phyloP scores from a whole-genome alignment of 2,113 vertebrate species.

The Cyanoliseus patagonus region DNA sequence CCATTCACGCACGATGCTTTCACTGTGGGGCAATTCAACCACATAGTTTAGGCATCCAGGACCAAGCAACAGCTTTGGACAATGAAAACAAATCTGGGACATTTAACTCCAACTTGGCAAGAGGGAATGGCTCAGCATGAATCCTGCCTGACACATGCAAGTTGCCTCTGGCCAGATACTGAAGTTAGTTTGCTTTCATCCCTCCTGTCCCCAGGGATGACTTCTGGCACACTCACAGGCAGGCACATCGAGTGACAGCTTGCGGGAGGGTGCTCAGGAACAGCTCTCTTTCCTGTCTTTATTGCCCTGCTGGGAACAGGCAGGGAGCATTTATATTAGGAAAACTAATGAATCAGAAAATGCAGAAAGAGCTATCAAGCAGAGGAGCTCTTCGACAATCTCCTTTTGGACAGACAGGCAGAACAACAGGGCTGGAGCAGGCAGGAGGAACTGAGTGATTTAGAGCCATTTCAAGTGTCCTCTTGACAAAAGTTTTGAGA shows the following conservation, averaged over 20 bases:
- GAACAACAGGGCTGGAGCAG: neutral
- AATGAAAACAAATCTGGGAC: neutral
- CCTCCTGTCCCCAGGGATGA: accelerated
- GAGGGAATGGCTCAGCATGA: neutral
- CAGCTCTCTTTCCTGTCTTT: neutral
- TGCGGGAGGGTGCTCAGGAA: neutral
- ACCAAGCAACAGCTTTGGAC: accelerated
- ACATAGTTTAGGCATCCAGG: neutral
- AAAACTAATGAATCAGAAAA: slow-evolving; percentile 19
- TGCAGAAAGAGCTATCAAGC: neutral
- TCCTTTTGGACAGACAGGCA: neutral
- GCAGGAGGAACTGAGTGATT: neutral
- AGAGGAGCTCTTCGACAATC: neutral
- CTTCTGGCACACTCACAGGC: neutral
- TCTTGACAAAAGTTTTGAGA: neutral
- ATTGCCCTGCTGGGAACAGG: neutral
- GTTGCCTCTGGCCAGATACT: neutral
- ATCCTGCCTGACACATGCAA: neutral
- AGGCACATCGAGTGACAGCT: accelerated
- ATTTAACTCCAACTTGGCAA: neutral
- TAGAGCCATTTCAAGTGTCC: neutral
- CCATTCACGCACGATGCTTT: neutral
- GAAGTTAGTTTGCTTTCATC: neutral
- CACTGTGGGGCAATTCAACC: neutral
- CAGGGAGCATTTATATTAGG: neutral